A percentile compares a stretch with the other conserved stretches of the same genome.
These are phyloP conservation scores for Drosophila kanekoi DNA, from an alignment of 2,888 invertebrate genomes.

Conservation along the genomic window DNA sequence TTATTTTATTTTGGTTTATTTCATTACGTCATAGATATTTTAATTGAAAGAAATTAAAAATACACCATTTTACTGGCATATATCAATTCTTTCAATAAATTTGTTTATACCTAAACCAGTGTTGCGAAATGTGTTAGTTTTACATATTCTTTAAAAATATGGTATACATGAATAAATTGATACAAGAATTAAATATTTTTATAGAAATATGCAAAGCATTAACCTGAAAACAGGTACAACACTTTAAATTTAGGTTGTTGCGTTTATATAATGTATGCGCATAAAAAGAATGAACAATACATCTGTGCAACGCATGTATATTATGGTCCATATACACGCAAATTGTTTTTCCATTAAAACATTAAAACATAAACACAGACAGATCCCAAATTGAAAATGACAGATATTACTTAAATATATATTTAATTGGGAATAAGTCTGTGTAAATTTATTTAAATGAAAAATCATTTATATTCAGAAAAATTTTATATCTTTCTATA, in stretches of 20 bases:
- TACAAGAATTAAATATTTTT: not conserved
- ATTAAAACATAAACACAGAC: not conserved
- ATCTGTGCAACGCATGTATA: slow-evolving; percentile 9
- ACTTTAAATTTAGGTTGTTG: slow-evolving; percentile 30
- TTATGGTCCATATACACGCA: not conserved
- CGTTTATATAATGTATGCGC: slow-evolving; percentile 30
- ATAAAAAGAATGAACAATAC: not conserved
- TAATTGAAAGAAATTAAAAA: slow-evolving; percentile 53
- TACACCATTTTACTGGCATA: slow-evolving; percentile 47
- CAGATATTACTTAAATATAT: slow-evolving; percentile 8
- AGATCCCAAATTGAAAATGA: not conserved
- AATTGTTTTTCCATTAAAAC: not conserved
- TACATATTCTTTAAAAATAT: not conserved
- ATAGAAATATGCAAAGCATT: not conserved
- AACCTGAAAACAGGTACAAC: slow-evolving; percentile 32
- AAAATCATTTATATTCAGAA: too few relatives aligned
- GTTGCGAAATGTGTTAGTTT: slow-evolving; percentile 2
- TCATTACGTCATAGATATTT: slow-evolving; percentile 25
- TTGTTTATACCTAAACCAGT: not conserved
- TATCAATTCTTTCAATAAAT: slow-evolving; percentile 32
- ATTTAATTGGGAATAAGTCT: not conserved
- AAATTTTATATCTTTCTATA: not conserved
- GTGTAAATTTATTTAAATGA: not conserved
- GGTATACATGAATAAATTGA: not conserved
- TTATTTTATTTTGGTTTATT: slow-evolving; percentile 18